These are phyloP conservation scores for Xanthorhoe designata DNA, from an alignment of 2,888 invertebrate species.

Conservation along the genomic window DNA sequence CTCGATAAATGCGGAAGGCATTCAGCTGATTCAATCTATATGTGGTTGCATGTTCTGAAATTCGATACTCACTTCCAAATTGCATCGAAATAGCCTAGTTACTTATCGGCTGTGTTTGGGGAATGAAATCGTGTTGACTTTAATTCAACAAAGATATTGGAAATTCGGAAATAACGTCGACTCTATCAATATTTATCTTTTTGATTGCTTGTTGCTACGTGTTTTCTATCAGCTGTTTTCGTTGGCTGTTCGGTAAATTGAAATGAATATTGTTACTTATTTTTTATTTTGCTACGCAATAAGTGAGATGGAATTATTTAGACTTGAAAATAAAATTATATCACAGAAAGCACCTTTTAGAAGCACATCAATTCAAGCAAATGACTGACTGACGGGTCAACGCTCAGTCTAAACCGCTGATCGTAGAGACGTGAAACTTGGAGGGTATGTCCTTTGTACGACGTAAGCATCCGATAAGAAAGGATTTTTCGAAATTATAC, in stretches of 20 bases:
- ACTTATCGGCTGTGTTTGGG: not conserved
- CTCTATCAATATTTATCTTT: not conserved
- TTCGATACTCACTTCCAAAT: slow-evolving; percentile 18
- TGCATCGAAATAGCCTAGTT: slow-evolving; percentile 11
- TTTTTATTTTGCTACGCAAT: not conserved
- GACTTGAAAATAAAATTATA: no score
- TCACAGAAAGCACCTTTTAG: no score
- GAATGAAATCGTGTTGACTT: not conserved
- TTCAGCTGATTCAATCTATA: slow-evolving; percentile 20
- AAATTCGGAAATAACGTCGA: not conserved
- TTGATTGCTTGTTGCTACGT: not conserved
- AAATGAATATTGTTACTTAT: not conserved
- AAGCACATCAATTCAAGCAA: no score
- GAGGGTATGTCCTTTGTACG: no score
- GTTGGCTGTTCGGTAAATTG: not conserved
- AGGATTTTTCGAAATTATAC: no score
- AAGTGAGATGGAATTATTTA: no score
- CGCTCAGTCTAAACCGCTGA: no score
- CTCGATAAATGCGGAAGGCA: slow-evolving; percentile 72
- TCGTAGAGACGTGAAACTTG: no score
- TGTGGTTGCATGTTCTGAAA: slow-evolving; percentile 20
- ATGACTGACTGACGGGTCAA: no score
- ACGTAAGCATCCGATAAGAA: no score
- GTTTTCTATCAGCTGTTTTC: not conserved
- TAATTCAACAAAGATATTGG: not conserved